Conservation (phyloP, 1,140 invertebrate genomes). For the Aplysia californica region DNA sequence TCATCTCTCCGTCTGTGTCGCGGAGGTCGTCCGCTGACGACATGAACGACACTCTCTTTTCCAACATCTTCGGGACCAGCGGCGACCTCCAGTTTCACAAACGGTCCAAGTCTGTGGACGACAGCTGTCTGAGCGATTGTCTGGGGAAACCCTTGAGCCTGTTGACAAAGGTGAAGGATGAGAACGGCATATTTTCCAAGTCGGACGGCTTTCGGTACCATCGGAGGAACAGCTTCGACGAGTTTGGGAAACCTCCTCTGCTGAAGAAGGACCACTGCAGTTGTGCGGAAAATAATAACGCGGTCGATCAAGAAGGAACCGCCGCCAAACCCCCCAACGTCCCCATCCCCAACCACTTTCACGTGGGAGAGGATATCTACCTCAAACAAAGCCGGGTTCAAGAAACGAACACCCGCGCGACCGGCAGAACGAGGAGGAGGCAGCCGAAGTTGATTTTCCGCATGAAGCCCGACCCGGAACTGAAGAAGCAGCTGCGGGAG, state of each 20-base stretch:
- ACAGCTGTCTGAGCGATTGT: background rate
- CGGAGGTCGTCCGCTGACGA: conserved; percentile 10
- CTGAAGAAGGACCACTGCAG: background rate
- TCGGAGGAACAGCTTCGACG: background rate
- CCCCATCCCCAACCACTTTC: background rate
- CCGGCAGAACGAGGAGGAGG: background rate
- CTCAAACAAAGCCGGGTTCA: background rate
- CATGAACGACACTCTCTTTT: conserved; percentile 5
- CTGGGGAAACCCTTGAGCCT: background rate
- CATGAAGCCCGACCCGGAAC: conserved; percentile 24
- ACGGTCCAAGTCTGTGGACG: conserved; percentile 15
- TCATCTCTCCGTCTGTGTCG: conserved; percentile 25
- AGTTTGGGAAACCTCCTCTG: conserved; percentile 19
- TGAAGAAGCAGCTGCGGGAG: conserved; percentile 20
- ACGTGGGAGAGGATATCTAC: background rate
- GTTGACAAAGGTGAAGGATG: background rate
- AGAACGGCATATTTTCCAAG: background rate
- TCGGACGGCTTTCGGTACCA: background rate
- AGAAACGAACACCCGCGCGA: background rate
- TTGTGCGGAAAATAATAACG: background rate
- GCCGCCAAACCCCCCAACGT: background rate
- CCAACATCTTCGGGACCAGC: background rate
- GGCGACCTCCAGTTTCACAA: background rate
- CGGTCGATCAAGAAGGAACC: background rate
- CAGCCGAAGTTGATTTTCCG: conserved; percentile 26